phyloP scores from a whole-genome alignment of 2,797 vertebrate genomes.

The Gambusia yucatana region DNA sequence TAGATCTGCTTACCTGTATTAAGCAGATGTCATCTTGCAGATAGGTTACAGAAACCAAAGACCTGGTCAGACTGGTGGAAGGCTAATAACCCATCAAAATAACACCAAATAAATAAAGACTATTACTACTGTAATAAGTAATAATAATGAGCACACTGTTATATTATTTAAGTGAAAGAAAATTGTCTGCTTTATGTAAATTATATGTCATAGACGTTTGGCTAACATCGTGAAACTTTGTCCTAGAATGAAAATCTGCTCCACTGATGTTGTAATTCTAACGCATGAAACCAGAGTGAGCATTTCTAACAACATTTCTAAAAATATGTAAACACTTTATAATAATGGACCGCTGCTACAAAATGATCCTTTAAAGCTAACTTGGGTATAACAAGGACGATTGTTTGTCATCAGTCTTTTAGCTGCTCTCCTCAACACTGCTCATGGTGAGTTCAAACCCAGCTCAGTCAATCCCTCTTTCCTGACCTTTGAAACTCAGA shows the following conservation, averaged over 20 bases:
- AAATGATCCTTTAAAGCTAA: neutral
- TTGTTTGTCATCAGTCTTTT: neutral
- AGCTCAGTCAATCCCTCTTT: conserved; percentile 56
- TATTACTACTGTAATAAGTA: neutral
- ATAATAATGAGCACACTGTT: neutral
- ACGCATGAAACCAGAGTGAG: neutral
- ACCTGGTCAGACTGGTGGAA: neutral
- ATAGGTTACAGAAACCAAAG: neutral
- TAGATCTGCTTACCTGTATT: neutral
- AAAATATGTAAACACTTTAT: neutral
- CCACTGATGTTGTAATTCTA: neutral
- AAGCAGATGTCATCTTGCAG: neutral
- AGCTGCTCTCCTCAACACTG: conserved; percentile 1
- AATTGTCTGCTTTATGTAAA: neutral
- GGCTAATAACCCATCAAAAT: neutral
- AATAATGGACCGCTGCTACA: neutral
- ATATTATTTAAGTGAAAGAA: neutral
- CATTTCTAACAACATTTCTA: neutral
- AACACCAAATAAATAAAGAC: neutral
- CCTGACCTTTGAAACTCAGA: conserved; percentile 72
- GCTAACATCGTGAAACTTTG: neutral
- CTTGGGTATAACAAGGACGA: neutral
- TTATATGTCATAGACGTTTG: neutral
- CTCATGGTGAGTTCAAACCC: conserved; percentile 49
- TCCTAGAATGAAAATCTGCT: neutral